Base-by-base conservation (phyloP, 1,140 invertebrate species). In the Chrysoperla carnea region DNA sequence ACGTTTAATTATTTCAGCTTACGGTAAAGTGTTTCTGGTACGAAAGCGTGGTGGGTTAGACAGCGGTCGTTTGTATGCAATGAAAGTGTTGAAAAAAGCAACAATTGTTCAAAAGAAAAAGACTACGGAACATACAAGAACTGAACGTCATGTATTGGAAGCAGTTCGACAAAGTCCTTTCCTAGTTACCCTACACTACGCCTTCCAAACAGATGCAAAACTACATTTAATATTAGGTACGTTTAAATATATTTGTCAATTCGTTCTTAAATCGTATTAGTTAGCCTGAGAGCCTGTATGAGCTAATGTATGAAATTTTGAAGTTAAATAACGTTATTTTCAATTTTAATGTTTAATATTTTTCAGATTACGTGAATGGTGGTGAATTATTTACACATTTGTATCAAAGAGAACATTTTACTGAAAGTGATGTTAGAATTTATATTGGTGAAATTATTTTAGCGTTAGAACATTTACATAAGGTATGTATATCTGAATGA, bases 331-430 rank as follows among this genome's bases (percentile, higher is more conserved):
- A 6, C 29, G 11, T 14, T 11, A 41, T 29, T 41, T 15, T 8
- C 13, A 23, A 3, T 23, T 23, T 23, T 23, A 23, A 23, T 23
- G 17, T 23, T 23, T 23, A 5, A 23, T 23, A 5, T 3, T 23
- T 23, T 23, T 23, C 17, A 92, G 90, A 94, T 73, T 95, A 91
- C 64, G 85, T 93, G 13, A 82, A 80, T 54, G 90, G 90, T 38
- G 90, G 90, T 1, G 89, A 94, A 60, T 63, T 94, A 31, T 94
- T 94, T 60, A 91, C 85, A 1, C 89, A 93, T 66, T 64, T 94
- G 17, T 92, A 88, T 67, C 79, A 85, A 59, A 71, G 81, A 46
- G 87, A 91, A 56, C 73, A 78, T 50, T 93, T 94, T 60, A 75
- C 75, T 36, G 85, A 92, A 57, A 64, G 76, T 41, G 78, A 88